phyloP scores from a whole-genome alignment of 2,113 vertebrate genomes.

The Dissostichus mawsoni region DNA sequence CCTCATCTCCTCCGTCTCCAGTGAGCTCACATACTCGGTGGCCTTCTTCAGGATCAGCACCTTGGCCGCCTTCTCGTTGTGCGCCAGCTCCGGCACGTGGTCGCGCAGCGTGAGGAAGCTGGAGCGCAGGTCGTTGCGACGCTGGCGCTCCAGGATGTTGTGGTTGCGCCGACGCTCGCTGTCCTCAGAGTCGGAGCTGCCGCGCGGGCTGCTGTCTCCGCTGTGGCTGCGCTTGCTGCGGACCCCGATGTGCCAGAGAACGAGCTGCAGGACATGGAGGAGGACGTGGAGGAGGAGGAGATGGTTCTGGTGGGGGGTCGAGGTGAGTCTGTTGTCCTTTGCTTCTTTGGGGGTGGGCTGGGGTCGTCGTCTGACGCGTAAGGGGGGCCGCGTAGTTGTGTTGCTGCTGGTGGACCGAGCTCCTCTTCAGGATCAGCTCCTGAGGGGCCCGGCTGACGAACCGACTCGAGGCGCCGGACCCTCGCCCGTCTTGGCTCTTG shows the following conservation, averaged over 20 bases:
- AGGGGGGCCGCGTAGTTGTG: slow-evolving; percentile 98
- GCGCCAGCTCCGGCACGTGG: slow-evolving; percentile 95
- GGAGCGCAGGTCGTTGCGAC: slow-evolving; percentile 97
- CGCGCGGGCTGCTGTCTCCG: slow-evolving; percentile 84
- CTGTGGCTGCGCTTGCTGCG: slow-evolving; percentile 88
- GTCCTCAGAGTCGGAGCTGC: slow-evolving; percentile 95
- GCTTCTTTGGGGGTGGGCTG: slow-evolving; percentile 89
- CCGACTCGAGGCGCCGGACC: slow-evolving; percentile 71
- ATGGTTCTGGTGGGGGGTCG: slow-evolving; percentile 83
- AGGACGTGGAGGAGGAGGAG: slow-evolving; percentile 61
- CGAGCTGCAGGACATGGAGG: slow-evolving; percentile 68
- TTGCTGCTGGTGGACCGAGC: slow-evolving; percentile 96
- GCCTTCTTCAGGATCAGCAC: slow-evolving; percentile 99
- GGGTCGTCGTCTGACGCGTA: slow-evolving; percentile 90
- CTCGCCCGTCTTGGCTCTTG: slow-evolving; percentile 76
- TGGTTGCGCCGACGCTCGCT: slow-evolving; percentile 97
- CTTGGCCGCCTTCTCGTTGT: slow-evolving; percentile 98
- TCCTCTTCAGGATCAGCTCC: slow-evolving; percentile 93
- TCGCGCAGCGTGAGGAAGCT: slow-evolving; percentile 97
- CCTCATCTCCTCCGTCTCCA: slow-evolving; percentile 91
- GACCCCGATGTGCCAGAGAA: slow-evolving; percentile 52
- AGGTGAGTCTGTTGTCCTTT: slow-evolving; percentile 81
- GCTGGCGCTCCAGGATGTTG: slow-evolving; percentile 97
- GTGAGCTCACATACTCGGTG: slow-evolving; percentile 92
- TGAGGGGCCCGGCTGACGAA: slow-evolving; percentile 82